Evolutionary conservation across 1,140 invertebrate genomes (phyloP).

Genomic region (Cepaea nemoralis): DNA sequence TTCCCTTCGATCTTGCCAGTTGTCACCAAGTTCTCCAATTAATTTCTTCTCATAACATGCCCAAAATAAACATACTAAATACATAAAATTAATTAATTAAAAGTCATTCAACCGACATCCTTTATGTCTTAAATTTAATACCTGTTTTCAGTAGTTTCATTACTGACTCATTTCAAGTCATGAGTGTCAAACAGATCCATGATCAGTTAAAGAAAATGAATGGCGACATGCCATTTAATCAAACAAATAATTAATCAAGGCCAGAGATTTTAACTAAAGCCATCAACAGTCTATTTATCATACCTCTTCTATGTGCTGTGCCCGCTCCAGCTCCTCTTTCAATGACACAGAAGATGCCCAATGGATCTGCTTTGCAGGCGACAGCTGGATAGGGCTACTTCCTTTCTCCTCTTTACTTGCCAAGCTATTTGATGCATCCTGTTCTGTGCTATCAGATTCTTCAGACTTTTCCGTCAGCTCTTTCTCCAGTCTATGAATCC

Average conservation of each 20-base stretch:
- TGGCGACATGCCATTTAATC: no score
- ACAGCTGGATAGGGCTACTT: neutral
- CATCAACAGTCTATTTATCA: no score
- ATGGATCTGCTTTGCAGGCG: neutral
- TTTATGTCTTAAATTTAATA: no score
- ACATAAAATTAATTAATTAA: no score
- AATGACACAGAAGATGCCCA: constrained; percentile 42
- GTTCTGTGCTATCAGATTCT: constrained; percentile 11
- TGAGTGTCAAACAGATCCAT: neutral
- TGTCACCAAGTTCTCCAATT: no score
- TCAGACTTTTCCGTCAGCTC: constrained; percentile 38
- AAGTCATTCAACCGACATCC: no score
- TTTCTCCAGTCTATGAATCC: constrained; percentile 44
- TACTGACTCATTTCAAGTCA: neutral
- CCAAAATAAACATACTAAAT: no score
- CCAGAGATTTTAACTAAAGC: no score
- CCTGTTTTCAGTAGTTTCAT: no score
- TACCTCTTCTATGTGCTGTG: constrained; percentile 52
- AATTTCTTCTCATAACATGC: no score
- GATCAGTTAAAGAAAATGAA: neutral
- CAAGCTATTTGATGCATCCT: neutral
- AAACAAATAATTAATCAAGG: no score
- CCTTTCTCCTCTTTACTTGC: neutral
- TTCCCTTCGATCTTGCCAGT: no score
- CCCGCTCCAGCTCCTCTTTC: constrained; percentile 50